A percentile compares a stretch with the other conserved stretches of the same genome.
phyloP scores from a whole-genome alignment of 1,140 invertebrate species.

The Panagrolaimus sp. region DNA sequence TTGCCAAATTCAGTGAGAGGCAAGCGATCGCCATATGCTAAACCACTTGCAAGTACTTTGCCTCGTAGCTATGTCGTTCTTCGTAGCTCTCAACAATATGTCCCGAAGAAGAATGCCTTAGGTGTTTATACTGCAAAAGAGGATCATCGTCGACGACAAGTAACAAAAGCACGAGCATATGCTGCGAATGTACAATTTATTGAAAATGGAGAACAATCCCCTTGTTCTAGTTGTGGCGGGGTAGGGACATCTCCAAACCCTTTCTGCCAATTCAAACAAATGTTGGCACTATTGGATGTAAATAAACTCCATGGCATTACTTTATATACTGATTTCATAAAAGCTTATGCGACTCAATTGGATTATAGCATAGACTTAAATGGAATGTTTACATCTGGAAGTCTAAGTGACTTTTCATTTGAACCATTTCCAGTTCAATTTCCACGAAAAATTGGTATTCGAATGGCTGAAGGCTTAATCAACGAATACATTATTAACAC shows the following conservation, averaged over 20 bases:
- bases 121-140: too few species aligned
- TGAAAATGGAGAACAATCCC: too few species aligned
- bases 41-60: neutral
- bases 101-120: neutral
- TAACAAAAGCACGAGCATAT: too few species aligned
- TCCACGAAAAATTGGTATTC: conserved; percentile 37
- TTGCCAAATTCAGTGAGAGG: too few species aligned
- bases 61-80: neutral
- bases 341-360: conserved; percentile 52
- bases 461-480: conserved; percentile 55
- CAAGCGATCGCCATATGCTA: conserved; percentile 1
- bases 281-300: neutral
- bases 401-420: conserved; percentile 51
- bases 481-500: conserved; percentile 56
- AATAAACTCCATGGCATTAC: conserved; percentile 49
- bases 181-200: too few species aligned
- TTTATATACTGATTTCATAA: conserved; percentile 48
- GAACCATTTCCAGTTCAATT: conserved; percentile 56
- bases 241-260: neutral
- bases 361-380: conserved; percentile 55
- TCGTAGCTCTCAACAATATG: conserved; percentile 26
- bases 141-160: too few species aligned
- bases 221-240: conserved; percentile 26
- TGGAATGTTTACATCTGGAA: conserved; percentile 48
- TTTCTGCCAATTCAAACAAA: conserved; percentile 10